A percentile compares a stretch with the other conserved stretches of the same genome.
Evolutionary conservation across 2,888 invertebrate genomes (phyloP).

Genomic region (Fissipunctia ypsillon): DNA sequence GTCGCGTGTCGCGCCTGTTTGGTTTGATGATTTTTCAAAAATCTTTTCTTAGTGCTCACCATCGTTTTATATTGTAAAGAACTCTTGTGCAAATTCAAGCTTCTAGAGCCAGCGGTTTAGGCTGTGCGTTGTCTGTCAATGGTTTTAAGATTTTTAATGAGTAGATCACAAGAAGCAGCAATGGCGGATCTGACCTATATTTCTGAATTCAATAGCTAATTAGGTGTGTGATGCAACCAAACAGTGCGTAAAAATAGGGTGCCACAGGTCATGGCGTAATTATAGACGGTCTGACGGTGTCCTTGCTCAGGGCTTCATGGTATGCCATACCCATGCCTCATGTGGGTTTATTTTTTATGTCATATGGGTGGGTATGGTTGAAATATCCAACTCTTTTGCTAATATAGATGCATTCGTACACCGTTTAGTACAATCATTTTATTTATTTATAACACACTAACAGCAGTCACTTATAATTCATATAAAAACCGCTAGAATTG

Average conservation of each 20-base stretch:
- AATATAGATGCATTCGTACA: background rate
- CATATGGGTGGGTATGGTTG: background rate
- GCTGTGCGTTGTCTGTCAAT: no score
- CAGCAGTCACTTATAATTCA: no score
- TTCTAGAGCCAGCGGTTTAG: no score
- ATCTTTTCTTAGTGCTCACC: no score
- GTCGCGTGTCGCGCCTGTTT: no score
- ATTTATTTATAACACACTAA: no score
- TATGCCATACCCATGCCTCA: background rate
- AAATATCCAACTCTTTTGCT: background rate
- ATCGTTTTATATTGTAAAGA: no score
- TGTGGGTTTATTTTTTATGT: constrained; percentile 2
- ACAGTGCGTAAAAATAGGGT: constrained; percentile 64
- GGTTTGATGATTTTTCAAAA: no score
- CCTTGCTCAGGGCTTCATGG: constrained; percentile 13
- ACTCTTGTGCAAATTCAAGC: no score
- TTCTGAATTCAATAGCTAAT: constrained; percentile 57
- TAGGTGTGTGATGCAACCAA: constrained; percentile 57
- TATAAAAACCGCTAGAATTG: no score
- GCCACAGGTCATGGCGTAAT: constrained; percentile 68
- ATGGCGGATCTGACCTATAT: constrained; percentile 31
- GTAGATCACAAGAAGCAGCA: background rate
- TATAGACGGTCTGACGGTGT: constrained; percentile 40
- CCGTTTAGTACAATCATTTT: no score
- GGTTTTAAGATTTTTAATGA: no score